Percentiles rank a stretch among this genome's conserved stretches.
These are phyloP conservation scores for Dusona sp. DNA, from an alignment of 2,888 invertebrate genomes.

Conservation along the genomic window DNA sequence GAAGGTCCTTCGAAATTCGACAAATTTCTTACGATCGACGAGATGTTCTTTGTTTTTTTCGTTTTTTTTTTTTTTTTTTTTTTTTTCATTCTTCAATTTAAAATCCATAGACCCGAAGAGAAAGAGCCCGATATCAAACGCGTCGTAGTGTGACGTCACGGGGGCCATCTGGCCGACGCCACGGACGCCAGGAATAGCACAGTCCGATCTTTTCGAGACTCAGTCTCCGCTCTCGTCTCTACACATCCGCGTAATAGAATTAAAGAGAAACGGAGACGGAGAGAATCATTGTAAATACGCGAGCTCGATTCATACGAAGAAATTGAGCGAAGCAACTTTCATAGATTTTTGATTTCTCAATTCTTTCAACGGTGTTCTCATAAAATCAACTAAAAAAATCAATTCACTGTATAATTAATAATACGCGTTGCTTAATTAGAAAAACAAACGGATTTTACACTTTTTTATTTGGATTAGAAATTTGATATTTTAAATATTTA, in stretches of 20 bases:
- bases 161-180: constrained; percentile 75
- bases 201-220: constrained; percentile 61
- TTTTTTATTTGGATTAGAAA: not conserved
- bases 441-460: not conserved
- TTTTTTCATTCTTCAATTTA: constrained; percentile 14
- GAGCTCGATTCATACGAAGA: not conserved
- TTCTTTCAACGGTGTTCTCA: not conserved
- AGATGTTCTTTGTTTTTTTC: not conserved
- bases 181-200: constrained; percentile 71
- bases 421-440: not conserved
- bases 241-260: constrained; percentile 49
- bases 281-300: not conserved
- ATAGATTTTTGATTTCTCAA: not conserved
- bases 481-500: not conserved
- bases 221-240: constrained; percentile 50
- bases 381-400: not conserved
- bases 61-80: not conserved
- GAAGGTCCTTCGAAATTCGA: not conserved
- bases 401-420: not conserved
- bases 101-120: constrained; percentile 6
- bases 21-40: constrained; percentile 26
- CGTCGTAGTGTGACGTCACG: constrained; percentile 71
- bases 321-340: not conserved
- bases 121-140: constrained; percentile 1
- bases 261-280: constrained; percentile 20